Percentiles rank a stretch among this genome's conserved stretches.
phyloP scores from a whole-genome alignment of 2,797 vertebrate species.

The Denticeps clupeoides region DNA sequence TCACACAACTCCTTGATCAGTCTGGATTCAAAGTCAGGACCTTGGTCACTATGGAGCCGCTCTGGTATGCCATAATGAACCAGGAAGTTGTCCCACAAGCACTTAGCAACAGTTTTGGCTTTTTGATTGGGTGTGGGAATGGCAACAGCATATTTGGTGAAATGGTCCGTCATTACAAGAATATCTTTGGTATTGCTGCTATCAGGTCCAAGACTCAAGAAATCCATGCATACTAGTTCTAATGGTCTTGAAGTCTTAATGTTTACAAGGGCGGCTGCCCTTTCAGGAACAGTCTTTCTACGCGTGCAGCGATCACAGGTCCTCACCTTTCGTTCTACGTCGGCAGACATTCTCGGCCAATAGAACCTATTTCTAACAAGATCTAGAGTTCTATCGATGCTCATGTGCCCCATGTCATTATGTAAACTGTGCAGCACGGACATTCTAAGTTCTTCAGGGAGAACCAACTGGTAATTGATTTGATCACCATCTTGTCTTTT shows the following conservation, averaged over 20 bases:
- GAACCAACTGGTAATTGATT: too few relatives aligned
- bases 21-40: neutral
- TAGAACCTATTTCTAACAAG: neutral
- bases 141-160: constrained; percentile 6
- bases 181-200: constrained; percentile 11
- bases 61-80: neutral
- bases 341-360: neutral
- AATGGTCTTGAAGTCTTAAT: too few relatives aligned
- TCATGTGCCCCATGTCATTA: constrained; percentile 3
- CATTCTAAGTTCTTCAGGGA: too few relatives aligned
- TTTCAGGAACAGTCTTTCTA: neutral
- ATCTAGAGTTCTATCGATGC: neutral
- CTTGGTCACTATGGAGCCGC: neutral
- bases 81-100: constrained; percentile 6
- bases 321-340: neutral
- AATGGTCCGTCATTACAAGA: constrained; percentile 6
- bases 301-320: constrained; percentile 2
- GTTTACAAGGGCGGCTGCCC: constrained; percentile 1
- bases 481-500: too few relatives aligned
- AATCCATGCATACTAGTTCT: too few relatives aligned
- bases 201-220: too few relatives aligned
- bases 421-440: neutral
- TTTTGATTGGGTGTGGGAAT: constrained; percentile 1
- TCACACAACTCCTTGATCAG: neutral
- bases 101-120: constrained; percentile 4